Evolutionary conservation across 2,888 invertebrate species (phyloP).

Genomic region (Caenorhabditis doughertyi): DNA sequence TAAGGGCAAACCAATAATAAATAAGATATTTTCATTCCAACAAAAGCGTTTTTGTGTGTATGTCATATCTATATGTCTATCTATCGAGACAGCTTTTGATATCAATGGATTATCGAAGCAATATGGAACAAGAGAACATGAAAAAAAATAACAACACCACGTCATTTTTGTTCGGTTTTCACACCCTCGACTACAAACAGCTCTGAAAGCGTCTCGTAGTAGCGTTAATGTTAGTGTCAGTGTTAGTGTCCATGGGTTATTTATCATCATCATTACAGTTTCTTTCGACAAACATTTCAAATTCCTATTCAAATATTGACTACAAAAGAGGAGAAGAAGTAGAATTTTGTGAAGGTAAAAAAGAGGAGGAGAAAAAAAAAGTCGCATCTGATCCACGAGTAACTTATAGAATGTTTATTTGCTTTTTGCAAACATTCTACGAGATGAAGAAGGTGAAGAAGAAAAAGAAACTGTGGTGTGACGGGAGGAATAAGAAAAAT

Average conservation of each 20-base stretch:
- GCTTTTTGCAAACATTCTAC: slow-evolving; percentile 61
- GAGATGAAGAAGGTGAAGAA: too few relatives aligned
- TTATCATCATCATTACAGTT: slow-evolving; percentile 58
- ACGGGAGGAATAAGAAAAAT: slow-evolving; percentile 11
- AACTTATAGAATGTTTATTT: slow-evolving; percentile 62
- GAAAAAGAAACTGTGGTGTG: slow-evolving; percentile 22
- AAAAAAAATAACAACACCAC: slow-evolving; percentile 41
- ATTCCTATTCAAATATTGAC: slow-evolving; percentile 58
- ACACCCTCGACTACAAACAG: background rate
- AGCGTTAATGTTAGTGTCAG: slow-evolving; percentile 32
- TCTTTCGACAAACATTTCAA: slow-evolving; percentile 52
- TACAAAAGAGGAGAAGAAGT: slow-evolving; percentile 29
- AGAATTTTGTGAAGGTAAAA: background rate
- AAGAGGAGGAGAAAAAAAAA: slow-evolving; percentile 26
- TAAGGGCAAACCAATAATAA: background rate
- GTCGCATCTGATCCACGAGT: slow-evolving; percentile 57
- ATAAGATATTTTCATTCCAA: background rate
- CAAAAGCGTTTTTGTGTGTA: too few relatives aligned
- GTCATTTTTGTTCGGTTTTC: slow-evolving; percentile 33
- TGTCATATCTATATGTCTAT: background rate
- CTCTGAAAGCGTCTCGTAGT: slow-evolving; percentile 37
- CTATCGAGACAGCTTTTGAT: slow-evolving; percentile 10
- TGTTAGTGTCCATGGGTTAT: slow-evolving; percentile 38
- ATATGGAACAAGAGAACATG: background rate
- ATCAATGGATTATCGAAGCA: slow-evolving; percentile 30